These are phyloP conservation scores for Hylomyscus alleni DNA, from an alignment of 2,797 vertebrate species.

Conservation along the genomic window DNA sequence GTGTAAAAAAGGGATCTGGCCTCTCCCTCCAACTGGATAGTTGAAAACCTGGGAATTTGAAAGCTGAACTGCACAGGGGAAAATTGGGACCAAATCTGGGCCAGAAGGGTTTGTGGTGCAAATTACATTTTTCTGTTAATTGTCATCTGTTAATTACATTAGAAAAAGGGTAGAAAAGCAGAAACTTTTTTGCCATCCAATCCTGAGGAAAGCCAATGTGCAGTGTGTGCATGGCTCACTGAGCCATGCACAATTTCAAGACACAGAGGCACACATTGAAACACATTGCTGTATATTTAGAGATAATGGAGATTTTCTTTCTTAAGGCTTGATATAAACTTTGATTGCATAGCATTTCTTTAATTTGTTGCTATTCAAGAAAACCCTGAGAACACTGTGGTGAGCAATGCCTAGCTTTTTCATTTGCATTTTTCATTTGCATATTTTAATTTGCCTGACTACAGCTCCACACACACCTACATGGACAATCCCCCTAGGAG, in stretches of 20 bases:
- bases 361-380: conserved; percentile 91
- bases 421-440: conserved; percentile 91
- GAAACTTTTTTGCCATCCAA: conserved; percentile 64
- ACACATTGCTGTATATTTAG: conserved; percentile 86
- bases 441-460: conserved; percentile 91
- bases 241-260: conserved; percentile 81
- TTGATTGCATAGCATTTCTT: conserved; percentile 91
- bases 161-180: conserved; percentile 75
- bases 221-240: conserved; percentile 74
- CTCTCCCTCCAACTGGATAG: conserved; percentile 55
- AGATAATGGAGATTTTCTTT: conserved; percentile 88
- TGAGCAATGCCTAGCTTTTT: conserved; percentile 86
- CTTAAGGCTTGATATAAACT: conserved; percentile 89
- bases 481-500: conserved; percentile 86
- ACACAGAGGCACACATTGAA: conserved; percentile 72
- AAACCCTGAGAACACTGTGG: conserved; percentile 88
- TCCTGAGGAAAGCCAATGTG: conserved; percentile 75
- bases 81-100: conserved; percentile 72
- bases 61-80: conserved; percentile 61
- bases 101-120: conserved; percentile 69
- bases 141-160: conserved; percentile 87
- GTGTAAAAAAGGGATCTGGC: background rate
- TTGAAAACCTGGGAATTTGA: conserved; percentile 4
- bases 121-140: conserved; percentile 84
- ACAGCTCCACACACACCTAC: conserved; percentile 87